Percentiles rank a stretch among this genome's conserved stretches.
Conservation (phyloP, 2,888 invertebrate species). For the Cyaniris semiargus region DNA sequence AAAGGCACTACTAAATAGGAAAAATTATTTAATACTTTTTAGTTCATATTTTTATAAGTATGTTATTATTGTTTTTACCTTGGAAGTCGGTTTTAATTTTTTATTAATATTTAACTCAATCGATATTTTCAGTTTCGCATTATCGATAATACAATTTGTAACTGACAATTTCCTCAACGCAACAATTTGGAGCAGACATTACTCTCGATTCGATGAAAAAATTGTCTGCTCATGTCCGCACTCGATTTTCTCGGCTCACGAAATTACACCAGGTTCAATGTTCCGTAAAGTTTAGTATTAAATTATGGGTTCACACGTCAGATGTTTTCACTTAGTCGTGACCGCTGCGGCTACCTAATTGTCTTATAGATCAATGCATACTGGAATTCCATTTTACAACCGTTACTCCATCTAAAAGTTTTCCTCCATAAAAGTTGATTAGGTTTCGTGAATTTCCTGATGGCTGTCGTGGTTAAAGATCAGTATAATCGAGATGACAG, state of each 20-base stretch:
- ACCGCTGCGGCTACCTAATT: conserved; percentile 59
- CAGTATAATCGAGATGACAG: neutral
- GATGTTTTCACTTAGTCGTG: conserved; percentile 76
- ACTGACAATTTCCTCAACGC: neutral
- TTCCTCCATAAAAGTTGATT: neutral
- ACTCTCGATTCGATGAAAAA: conserved; percentile 61
- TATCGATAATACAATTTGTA: neutral
- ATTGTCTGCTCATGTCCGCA: conserved; percentile 61
- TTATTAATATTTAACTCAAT: neutral
- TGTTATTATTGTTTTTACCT: too few relatives aligned
- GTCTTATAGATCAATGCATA: conserved; percentile 66
- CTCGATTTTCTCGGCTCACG: conserved; percentile 62
- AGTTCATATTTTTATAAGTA: too few relatives aligned
- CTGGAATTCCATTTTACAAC: conserved; percentile 60
- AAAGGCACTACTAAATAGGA: too few relatives aligned
- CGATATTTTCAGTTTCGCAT: neutral
- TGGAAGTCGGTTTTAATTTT: too few relatives aligned
- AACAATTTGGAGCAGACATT: conserved; percentile 38
- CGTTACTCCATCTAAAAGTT: conserved; percentile 38
- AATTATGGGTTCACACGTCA: conserved; percentile 76
- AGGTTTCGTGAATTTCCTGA: neutral
- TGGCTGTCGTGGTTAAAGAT: neutral
- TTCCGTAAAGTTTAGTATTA: conserved; percentile 68
- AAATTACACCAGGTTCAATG: conserved; percentile 74
- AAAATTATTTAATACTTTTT: too few relatives aligned